Base-by-base conservation (phyloP, 1,140 invertebrate genomes). In the Lepidotrigona ventralis region DNA sequence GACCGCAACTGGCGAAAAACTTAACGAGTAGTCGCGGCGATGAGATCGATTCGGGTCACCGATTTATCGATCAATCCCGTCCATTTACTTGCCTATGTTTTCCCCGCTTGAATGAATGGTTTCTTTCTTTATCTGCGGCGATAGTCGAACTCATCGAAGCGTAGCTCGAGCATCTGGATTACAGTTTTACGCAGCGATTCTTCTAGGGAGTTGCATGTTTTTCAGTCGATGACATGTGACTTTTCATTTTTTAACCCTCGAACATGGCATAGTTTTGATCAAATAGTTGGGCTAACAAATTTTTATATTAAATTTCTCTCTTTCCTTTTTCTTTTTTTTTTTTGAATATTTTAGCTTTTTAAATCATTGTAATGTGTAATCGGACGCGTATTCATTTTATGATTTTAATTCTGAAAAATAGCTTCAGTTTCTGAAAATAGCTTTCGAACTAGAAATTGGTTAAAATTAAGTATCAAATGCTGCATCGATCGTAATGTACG, bases 81-180 rank as follows among this genome's bases (percentile, higher is more conserved):
- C 14, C 33, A 69, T 79, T 79, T 70, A 69, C 53, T 58, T 19
- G 66, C 77, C 11, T 58, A 11, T 46, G 51, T 70, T 69, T 58
- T 56, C 46, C 26, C 66, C 66, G 29, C 33, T 26, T 23, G 66
- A 39, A 70, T 26, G 66, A 69, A 79, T 70, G 66, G 23, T 69
- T 79, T 79, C 77, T 79, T 79, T 79, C 77, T 79, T 79, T 79
- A 79, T 79, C 77, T 79, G 29, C 17, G 39, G 21, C 51, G 66
- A 70, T 79, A 70, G 66, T 26, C 9, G 33, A 70, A 54, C 33
- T 58, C 29, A n/a, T 15, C 53, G 53, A 69, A 56, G 33, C 77
- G 53, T 26, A 14, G 5, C 33, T 68, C 29, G 51, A 54, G 39
- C 51, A 46, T 46, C 77, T 26, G 53, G 29, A 70, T 69, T 69